Base-by-base conservation (phyloP, 2,113 vertebrate species). In the Raja brachyura region DNA sequence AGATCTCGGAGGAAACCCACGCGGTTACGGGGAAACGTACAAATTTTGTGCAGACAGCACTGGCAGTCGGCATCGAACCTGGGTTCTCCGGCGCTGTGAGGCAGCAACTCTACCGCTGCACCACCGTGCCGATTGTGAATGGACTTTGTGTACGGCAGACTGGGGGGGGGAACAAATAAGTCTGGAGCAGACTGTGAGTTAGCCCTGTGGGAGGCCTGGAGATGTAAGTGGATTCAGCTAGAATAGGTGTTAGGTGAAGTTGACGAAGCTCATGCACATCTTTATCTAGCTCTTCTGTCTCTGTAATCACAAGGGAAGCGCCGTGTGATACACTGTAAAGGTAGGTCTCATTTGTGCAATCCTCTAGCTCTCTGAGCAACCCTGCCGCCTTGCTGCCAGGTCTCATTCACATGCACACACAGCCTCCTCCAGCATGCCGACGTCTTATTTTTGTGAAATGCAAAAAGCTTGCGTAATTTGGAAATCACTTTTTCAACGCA, bases 241-340 rank as follows among this genome's bases (percentile, higher is more conserved):
- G 93, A 93, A 93, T 94, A 93, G 95, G 94, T 95, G 94, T 94
- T 95, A 95, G 93, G 94, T 94, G 94, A 94, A 94, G 93, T 95
- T 94, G 93, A 94, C 93, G 95, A 94, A 94, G 94, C 95, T 95
- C 94, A 59, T 93, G 95, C 95, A 48, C 96, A 93, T 97, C 95
- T 96, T 97, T 96, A 97, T 96, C 96, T 95, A 97, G 96, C 97
- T 95, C 97, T 98, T 98, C 97, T 98, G 96, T 98, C 97, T 98
- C 97, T 98, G 97, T 98, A 97, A 97, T 95, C 97, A 95, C 97
- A 98, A 99, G 98, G 98, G 96, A 99, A 97, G 96, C 98, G 98
- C 94, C 98, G 98, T 94, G 99, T 99, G 98, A 99, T 97, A 28
- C 98, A 98, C 97, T 99, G 98, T 97, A 98, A 99, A 99, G 98